Evolutionary conservation across 2,113 vertebrate species (phyloP), one percentile per base, ranked within the genome.

Genomic region (Gymnocephalus cernua): DNA sequence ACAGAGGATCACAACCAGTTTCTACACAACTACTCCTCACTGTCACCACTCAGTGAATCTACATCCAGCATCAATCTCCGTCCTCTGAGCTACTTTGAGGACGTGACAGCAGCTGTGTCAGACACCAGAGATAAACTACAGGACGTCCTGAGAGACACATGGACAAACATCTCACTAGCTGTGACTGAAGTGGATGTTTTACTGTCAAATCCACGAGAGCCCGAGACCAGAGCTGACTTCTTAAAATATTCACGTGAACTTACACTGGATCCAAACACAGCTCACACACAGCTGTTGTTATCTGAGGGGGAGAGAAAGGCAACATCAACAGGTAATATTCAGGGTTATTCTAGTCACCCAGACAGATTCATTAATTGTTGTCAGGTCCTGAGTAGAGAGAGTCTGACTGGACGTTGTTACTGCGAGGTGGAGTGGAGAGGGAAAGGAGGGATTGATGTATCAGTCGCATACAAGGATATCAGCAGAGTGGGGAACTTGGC

Each of bases 311-410:
- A 11, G 19, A 23, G 61, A 19, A 51, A 18, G 50, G 80, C 6
- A n/a, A 71, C 50, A 18, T 16, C 0, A 23, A 3, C 53, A 50
- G 27, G 29, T 0, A n/a, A n/a, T n/a, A n/a, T n/a, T n/a, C n/a
- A n/a, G n/a, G n/a, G n/a, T 11, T 54, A 63, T 63, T 15, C 15
- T 14, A 6, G 1, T 61, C 13, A 65, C 38, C 45, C 32, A 53
- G n/a, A 35, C 13, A 75, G 66, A 65, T 83, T 77, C 29, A 58
- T 0, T 65, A 0, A 2, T 0, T 18, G 0, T 0, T 3, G 0
- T 16, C 77, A 85, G 47, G 19, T 70, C 15, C 19, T 85, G 66
- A 75, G 76, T 3, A 58, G 6, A 72, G 74, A 83, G 61, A 83
- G 23, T 57, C 53, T 58, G 69, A 21, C 53, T 45, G 69, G 69